Evolutionary conservation across 2,113 vertebrate genomes (phyloP).

Genomic region (Oncorhynchus keta): DNA sequence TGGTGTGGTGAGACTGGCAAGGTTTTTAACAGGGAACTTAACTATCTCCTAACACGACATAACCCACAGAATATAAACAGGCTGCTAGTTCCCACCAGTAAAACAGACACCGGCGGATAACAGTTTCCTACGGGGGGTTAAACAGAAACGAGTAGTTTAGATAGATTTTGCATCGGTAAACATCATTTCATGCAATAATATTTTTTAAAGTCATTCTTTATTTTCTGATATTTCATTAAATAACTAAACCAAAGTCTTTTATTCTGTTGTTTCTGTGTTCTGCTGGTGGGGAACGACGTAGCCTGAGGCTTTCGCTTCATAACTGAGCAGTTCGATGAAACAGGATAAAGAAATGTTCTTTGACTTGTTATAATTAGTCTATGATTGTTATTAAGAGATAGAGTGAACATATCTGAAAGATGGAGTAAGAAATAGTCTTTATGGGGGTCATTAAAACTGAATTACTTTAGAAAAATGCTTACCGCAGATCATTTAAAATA

Average conservation of each 20-base stretch:
- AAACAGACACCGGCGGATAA: neutral
- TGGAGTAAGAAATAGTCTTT: slow-evolving; percentile 9
- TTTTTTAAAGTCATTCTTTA: neutral
- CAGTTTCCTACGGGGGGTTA: neutral
- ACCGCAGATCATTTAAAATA: slow-evolving; percentile 17
- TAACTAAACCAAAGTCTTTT: neutral
- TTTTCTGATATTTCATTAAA: neutral
- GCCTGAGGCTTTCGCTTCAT: neutral
- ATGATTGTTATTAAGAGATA: neutral
- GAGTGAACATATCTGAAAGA: slow-evolving; percentile 2
- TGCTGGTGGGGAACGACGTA: no score
- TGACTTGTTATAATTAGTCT: slow-evolving; percentile 10
- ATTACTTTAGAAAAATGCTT: slow-evolving; percentile 24
- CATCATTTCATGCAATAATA: neutral
- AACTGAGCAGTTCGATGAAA: neutral
- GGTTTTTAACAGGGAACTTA: neutral
- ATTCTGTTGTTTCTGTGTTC: neutral
- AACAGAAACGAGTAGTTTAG: neutral
- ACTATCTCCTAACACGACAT: neutral
- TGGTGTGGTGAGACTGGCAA: neutral
- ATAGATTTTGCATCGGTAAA: neutral
- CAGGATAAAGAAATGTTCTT: slow-evolving; percentile 1
- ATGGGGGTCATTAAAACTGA: slow-evolving; percentile 23
- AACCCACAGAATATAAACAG: neutral
- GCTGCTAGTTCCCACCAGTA: neutral